Conservation (phyloP, 1,140 invertebrate genomes). For the Papilio machaon region DNA sequence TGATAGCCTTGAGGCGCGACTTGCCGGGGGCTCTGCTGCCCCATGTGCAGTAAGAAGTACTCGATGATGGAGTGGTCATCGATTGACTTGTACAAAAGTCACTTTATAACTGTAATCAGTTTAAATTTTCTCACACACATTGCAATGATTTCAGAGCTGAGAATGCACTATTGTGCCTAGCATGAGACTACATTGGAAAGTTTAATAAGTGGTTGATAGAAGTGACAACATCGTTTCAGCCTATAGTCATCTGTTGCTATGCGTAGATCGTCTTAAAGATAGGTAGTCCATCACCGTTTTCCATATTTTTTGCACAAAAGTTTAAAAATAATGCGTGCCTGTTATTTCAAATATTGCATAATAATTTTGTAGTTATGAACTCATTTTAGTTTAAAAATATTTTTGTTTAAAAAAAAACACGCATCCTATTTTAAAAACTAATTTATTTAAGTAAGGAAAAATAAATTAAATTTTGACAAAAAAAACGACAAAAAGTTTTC, state of each 20-base stretch:
- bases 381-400: too few species aligned
- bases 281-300: too few species aligned
- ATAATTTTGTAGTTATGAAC: too few species aligned
- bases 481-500: constrained; percentile 14
- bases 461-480: constrained; percentile 1
- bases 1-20: constrained; percentile 60
- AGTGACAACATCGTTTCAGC: too few species aligned
- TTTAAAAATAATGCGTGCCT: background rate
- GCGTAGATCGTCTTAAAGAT: too few species aligned
- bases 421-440: background rate
- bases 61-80: constrained; percentile 61
- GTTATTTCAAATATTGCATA: background rate
- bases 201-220: too few species aligned
- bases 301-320: too few species aligned
- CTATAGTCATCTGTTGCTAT: too few species aligned
- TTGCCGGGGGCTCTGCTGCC: constrained; percentile 48
- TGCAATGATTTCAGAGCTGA: background rate
- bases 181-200: too few species aligned
- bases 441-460: background rate
- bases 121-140: constrained; percentile 33
- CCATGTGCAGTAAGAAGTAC: constrained; percentile 57
- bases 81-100: constrained; percentile 47
- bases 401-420: too few species aligned
- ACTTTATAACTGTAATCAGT: background rate
- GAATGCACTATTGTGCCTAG: background rate